These are phyloP conservation scores for Heterodera filipjevi DNA, from an alignment of 2,888 invertebrate species.

Conservation along the genomic window DNA sequence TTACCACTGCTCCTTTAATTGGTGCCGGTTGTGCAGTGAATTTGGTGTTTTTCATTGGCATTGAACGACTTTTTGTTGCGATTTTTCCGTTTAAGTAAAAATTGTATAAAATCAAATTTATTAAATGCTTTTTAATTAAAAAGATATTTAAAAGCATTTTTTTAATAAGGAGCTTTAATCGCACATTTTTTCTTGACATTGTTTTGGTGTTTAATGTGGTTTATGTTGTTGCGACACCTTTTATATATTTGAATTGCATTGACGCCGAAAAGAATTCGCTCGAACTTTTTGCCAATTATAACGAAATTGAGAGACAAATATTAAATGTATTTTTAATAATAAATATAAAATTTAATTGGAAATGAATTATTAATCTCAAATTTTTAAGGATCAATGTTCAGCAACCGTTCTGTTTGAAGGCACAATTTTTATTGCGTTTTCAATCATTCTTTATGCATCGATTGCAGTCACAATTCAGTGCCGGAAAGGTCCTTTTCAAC, in stretches of 20 bases:
- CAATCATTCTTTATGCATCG: not conserved
- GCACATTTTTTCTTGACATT: not conserved
- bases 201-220: not conserved
- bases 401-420: not conserved
- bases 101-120: too few species aligned
- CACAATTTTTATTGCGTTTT: not conserved
- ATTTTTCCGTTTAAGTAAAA: not conserved
- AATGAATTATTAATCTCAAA: not conserved
- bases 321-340: not conserved
- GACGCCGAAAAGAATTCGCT: not conserved
- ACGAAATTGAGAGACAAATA: not conserved
- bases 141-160: not conserved
- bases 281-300: not conserved
- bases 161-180: not conserved
- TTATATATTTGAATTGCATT: not conserved
- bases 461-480: not conserved
- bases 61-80: not conserved
- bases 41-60: not conserved
- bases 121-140: not conserved
- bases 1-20: not conserved
- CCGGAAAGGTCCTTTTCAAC: not conserved
- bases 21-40: not conserved
- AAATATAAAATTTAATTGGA: not conserved
- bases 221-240: not conserved
- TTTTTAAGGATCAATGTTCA: not conserved